A percentile compares a stretch with the other conserved stretches of the same genome.
phyloP scores from a whole-genome alignment of 2,797 vertebrate species.

The Onychomys arenicola region DNA sequence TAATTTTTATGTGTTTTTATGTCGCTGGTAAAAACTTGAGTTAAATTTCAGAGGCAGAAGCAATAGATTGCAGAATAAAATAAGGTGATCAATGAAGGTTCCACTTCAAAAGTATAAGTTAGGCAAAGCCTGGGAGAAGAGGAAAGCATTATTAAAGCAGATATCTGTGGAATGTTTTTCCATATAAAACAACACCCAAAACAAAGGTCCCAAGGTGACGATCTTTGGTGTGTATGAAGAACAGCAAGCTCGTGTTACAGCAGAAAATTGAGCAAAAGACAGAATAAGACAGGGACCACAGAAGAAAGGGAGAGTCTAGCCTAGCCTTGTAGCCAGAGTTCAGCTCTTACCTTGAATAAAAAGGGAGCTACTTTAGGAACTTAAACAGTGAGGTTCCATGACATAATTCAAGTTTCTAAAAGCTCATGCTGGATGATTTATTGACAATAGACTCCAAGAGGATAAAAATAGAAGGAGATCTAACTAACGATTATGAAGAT shows the following conservation, averaged over 20 bases:
- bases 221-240: not conserved
- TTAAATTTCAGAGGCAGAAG: not conserved
- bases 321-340: not conserved
- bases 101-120: not conserved
- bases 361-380: not conserved
- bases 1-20: not conserved
- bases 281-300: not conserved
- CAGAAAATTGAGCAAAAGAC: not conserved
- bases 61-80: not conserved
- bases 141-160: not conserved
- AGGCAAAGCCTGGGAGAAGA: not conserved
- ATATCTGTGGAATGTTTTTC: not conserved
- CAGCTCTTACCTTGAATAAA: not conserved
- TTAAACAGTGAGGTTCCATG: not conserved
- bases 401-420: not conserved
- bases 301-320: not conserved
- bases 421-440: not conserved
- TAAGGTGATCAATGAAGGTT: not conserved
- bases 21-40: not conserved
- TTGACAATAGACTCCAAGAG: slow-evolving; percentile 1
- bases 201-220: not conserved
- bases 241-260: not conserved
- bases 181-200: not conserved
- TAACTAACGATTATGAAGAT: not conserved
- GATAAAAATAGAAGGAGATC: not conserved